phyloP scores from a whole-genome alignment of 2,113 vertebrate genomes.

The Syngnathus floridae region DNA sequence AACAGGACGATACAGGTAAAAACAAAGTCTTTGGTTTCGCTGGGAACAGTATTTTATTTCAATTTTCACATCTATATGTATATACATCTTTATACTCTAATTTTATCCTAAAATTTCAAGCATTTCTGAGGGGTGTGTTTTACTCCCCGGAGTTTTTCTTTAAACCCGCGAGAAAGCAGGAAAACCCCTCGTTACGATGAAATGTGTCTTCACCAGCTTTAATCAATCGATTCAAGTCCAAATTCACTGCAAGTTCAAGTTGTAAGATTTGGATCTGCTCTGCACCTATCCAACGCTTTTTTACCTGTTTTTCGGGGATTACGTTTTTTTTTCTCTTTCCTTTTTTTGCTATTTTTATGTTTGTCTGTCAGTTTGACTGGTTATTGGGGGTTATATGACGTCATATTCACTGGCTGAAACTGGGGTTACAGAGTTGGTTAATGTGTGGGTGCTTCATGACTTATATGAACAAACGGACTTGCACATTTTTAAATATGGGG shows the following conservation, averaged over 20 bases:
- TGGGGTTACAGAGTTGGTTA: conserved; percentile 86
- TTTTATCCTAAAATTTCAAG: conserved; percentile 65
- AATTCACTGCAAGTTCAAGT: conserved; percentile 69
- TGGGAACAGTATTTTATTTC: conserved; percentile 55
- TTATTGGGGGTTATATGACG: conserved; percentile 59
- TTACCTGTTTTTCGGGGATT: not conserved
- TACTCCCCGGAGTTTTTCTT: conserved; percentile 63
- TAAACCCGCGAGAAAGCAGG: conserved; percentile 72
- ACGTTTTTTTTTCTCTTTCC: not conserved
- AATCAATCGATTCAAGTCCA: conserved; percentile 76
- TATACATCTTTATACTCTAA: conserved; percentile 72
- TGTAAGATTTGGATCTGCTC: conserved; percentile 80
- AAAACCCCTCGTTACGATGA: conserved; percentile 62
- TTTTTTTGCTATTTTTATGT: conserved; percentile 7
- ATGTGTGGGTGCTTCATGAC: conserved; percentile 94
- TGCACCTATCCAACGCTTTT: conserved; percentile 47
- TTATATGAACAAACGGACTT: conserved; percentile 88
- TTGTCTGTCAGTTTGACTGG: conserved; percentile 12
- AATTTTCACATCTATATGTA: conserved; percentile 80
- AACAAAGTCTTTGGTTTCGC: conserved; percentile 32
- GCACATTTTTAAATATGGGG: conserved; percentile 90
- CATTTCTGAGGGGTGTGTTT: conserved; percentile 30
- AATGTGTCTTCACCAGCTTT: conserved; percentile 85
- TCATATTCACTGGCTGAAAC: conserved; percentile 85
- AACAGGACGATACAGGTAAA: conserved; percentile 65